Conservation (phyloP, 2,888 invertebrate genomes). For the Phragmatobia fuliginosa region DNA sequence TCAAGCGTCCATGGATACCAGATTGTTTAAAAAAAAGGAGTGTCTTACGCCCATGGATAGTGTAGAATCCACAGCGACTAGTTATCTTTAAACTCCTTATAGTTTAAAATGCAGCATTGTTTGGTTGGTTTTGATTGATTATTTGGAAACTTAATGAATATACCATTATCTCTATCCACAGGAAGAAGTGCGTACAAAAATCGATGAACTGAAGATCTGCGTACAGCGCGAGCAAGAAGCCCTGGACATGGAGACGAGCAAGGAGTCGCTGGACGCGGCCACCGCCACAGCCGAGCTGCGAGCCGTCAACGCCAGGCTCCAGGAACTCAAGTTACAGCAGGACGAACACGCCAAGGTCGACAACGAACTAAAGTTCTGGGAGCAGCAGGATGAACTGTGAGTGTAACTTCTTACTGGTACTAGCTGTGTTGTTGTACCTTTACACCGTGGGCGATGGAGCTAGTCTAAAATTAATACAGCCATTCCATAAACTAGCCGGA, state of each 20-base stretch:
- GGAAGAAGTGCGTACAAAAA: constrained; percentile 66
- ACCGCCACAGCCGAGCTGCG: constrained; percentile 46
- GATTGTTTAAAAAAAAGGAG: too few species aligned
- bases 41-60: too few species aligned
- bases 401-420: constrained; percentile 25
- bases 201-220: constrained; percentile 57
- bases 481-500: too few species aligned
- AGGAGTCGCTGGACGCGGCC: constrained; percentile 55
- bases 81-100: too few species aligned
- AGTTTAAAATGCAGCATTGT: too few species aligned
- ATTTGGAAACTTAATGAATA: too few species aligned
- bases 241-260: constrained; percentile 50
- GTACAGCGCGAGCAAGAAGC: constrained; percentile 59
- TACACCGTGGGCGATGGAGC: too few species aligned
- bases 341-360: constrained; percentile 50
- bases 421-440: too few species aligned
- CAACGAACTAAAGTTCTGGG: constrained; percentile 63
- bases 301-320: constrained; percentile 41
- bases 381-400: constrained; percentile 64
- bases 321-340: constrained; percentile 44
- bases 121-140: too few species aligned
- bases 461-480: too few species aligned
- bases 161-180: constrained; percentile 33
- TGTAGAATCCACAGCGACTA: too few species aligned
- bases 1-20: too few species aligned